Conservation (phyloP, 2,113 vertebrate genomes). For the Monarcha castaneiventris region DNA sequence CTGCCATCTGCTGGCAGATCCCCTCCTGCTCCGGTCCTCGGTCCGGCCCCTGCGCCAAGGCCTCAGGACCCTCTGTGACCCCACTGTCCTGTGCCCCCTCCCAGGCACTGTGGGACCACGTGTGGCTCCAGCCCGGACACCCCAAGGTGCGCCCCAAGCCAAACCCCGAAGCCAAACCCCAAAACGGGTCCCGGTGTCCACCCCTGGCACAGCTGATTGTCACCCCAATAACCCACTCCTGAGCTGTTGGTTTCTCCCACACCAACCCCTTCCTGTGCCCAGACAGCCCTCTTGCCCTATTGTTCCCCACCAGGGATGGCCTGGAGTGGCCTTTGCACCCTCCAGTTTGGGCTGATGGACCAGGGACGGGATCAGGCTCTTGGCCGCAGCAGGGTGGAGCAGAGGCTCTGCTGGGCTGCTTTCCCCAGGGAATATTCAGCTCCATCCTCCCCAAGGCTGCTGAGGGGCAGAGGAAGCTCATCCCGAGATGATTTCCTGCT, state of each 20-base stretch:
- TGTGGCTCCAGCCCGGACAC: not conserved
- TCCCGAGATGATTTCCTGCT: not conserved
- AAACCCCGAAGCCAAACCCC: not conserved
- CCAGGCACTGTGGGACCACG: not conserved
- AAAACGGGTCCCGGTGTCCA: not conserved
- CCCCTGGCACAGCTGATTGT: accelerated
- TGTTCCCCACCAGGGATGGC: accelerated
- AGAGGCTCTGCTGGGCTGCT: not conserved
- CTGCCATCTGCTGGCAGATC: slow-evolving; percentile 55
- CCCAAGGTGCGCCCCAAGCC: not conserved
- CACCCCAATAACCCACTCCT: not conserved
- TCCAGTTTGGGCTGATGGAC: accelerated
- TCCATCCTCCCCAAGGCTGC: not conserved
- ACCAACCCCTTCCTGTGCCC: not conserved
- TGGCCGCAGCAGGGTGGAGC: not conserved
- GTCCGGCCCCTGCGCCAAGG: accelerated
- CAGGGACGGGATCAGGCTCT: not conserved
- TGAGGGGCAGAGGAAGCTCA: not conserved
- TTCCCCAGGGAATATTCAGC: not conserved
- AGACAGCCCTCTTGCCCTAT: not conserved
- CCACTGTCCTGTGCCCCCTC: not conserved
- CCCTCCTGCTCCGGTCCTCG: not conserved
- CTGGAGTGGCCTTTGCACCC: not conserved
- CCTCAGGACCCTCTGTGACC: not conserved
- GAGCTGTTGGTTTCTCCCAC: not conserved